phyloP scores from a whole-genome alignment of 2,888 invertebrate species.

The Margaritifera margaritifera region DNA sequence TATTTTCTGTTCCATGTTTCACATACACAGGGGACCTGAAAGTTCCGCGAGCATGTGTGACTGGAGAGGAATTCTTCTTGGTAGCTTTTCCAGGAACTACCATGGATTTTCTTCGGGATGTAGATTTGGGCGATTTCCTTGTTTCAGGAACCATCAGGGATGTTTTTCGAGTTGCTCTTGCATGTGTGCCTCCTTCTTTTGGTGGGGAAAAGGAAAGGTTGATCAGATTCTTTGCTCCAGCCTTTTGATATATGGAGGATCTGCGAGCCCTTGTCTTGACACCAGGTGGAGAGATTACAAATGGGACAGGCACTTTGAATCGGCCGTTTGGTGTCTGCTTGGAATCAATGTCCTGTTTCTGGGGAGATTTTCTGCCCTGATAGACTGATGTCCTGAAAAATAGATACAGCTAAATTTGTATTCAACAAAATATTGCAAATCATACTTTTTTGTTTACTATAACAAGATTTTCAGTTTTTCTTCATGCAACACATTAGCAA shows the following conservation, averaged over 20 bases:
- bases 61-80: not conserved
- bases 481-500: too few relatives aligned
- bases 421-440: too few relatives aligned
- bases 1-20: too few relatives aligned
- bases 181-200: slow-evolving; percentile 1
- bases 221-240: slow-evolving; percentile 15
- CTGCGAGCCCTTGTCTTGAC: slow-evolving; percentile 42
- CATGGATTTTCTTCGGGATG: not conserved
- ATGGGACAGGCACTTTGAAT: slow-evolving; percentile 30
- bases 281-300: slow-evolving; percentile 40
- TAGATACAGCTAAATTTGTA: not conserved
- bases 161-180: too few relatives aligned
- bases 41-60: too few relatives aligned
- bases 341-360: slow-evolving; percentile 1
- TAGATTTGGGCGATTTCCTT: not conserved
- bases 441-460: too few relatives aligned
- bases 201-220: not conserved
- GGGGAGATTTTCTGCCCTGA: slow-evolving; percentile 18
- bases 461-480: too few relatives aligned
- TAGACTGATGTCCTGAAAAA: slow-evolving; percentile 44
- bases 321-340: not conserved
- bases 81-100: not conserved
- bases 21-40: too few relatives aligned
- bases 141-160: too few relatives aligned
- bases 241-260: slow-evolving; percentile 48